These are phyloP conservation scores for Stenotaenia linearis DNA, from an alignment of 2,888 invertebrate genomes.

Conservation along the genomic window DNA sequence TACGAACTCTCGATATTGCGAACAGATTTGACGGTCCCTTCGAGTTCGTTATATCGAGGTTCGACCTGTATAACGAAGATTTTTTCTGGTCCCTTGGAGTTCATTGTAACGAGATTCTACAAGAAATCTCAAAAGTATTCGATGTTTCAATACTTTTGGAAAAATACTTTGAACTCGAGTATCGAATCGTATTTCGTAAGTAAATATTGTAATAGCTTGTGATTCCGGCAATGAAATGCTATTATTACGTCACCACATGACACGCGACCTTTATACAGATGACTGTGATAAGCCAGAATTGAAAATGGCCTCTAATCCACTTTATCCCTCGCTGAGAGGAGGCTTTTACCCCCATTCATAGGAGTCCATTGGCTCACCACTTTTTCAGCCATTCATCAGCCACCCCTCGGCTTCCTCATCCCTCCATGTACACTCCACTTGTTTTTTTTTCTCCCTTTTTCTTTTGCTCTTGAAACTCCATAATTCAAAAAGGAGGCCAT, in stretches of 20 bases:
- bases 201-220: too few relatives aligned
- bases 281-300: slow-evolving; percentile 3
- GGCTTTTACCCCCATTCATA: background rate
- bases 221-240: too few relatives aligned
- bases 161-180: too few relatives aligned
- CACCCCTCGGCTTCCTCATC: background rate
- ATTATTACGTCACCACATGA: background rate
- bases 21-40: too few relatives aligned
- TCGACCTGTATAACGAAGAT: too few relatives aligned
- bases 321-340: slow-evolving; percentile 1
- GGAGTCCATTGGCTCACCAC: background rate
- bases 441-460: background rate
- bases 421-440: background rate
- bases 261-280: background rate
- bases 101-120: too few relatives aligned
- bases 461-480: background rate
- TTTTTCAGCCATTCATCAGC: background rate
- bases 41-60: too few relatives aligned
- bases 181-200: too few relatives aligned
- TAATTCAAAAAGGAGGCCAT: background rate
- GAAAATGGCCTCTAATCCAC: slow-evolving; percentile 10
- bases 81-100: too few relatives aligned
- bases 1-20: too few relatives aligned
- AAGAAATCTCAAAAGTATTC: too few relatives aligned
- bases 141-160: too few relatives aligned